Evolutionary conservation across 2,113 vertebrate genomes (phyloP).

Genomic region (Lontra canadensis): DNA sequence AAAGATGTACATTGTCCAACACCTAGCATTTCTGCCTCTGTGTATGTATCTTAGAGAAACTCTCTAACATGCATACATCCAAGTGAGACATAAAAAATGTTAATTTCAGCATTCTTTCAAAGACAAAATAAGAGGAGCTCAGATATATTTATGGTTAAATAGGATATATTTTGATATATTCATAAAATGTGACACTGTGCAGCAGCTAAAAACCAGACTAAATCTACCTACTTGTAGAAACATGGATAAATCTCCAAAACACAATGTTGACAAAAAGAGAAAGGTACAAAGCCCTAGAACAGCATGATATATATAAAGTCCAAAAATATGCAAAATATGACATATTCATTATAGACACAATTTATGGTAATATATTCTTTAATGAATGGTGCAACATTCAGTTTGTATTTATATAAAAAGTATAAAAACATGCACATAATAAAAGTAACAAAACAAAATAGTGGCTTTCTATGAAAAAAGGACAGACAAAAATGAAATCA

Average conservation of each 20-base stretch:
- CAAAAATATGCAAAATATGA: background rate
- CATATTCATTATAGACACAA: background rate
- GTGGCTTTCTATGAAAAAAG: background rate
- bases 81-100: background rate
- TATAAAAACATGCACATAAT: background rate
- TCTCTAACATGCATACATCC: background rate
- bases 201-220: background rate
- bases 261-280: background rate
- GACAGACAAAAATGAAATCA: background rate
- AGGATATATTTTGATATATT: background rate
- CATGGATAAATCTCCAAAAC: background rate
- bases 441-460: background rate
- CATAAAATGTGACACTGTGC: background rate
- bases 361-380: background rate
- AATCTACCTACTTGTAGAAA: background rate
- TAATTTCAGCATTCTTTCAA: background rate
- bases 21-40: background rate
- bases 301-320: background rate
- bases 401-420: background rate
- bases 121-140: background rate
- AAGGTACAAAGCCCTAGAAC: background rate
- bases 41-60: background rate
- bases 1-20: background rate
- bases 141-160: conserved; percentile 25
- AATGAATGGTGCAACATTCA: background rate